Evolutionary conservation across 1,140 invertebrate species (phyloP).

Genomic region (Adelges cooleyi): DNA sequence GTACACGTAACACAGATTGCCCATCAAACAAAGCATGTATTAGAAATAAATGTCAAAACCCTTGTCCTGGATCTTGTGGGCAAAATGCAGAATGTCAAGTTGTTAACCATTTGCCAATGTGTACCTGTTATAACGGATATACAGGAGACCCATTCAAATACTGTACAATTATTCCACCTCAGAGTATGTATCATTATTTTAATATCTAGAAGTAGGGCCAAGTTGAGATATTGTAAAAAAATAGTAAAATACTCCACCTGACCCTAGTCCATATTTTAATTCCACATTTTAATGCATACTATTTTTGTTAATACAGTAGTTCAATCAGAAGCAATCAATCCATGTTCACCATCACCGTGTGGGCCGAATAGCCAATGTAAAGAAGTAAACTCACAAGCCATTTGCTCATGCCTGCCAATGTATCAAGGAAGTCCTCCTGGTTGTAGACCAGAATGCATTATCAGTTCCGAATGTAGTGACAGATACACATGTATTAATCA

Average conservation of each 20-base stretch:
- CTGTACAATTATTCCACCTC: conserved; percentile 41
- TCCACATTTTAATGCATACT: conserved; percentile 34
- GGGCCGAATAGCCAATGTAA: conserved; percentile 53
- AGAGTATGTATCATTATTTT: background rate
- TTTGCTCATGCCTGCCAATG: conserved; percentile 41
- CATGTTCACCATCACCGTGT: conserved; percentile 60
- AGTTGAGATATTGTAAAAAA: no score
- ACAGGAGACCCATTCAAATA: conserved; percentile 55
- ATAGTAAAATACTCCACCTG: no score
- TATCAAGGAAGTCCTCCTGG: conserved; percentile 41
- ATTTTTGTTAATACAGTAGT: conserved; percentile 32
- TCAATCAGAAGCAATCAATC: conserved; percentile 37
- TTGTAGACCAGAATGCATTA: conserved; percentile 42
- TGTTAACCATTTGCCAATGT: conserved; percentile 56
- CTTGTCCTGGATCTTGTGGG: conserved; percentile 59
- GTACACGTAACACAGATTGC: conserved; percentile 57
- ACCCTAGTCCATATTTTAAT: background rate
- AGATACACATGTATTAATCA: conserved; percentile 43
- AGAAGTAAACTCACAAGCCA: conserved; percentile 40
- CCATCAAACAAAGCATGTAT: conserved; percentile 55
- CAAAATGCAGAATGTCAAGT: conserved; percentile 61
- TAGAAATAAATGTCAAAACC: conserved; percentile 56
- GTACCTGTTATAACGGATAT: conserved; percentile 55
- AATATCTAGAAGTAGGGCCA: no score
- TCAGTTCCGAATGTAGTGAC: conserved; percentile 41